Percentiles rank a stretch among this genome's conserved stretches.
Evolutionary conservation across 2,113 vertebrate genomes (phyloP).

Genomic region (Percopsis transmontana): DNA sequence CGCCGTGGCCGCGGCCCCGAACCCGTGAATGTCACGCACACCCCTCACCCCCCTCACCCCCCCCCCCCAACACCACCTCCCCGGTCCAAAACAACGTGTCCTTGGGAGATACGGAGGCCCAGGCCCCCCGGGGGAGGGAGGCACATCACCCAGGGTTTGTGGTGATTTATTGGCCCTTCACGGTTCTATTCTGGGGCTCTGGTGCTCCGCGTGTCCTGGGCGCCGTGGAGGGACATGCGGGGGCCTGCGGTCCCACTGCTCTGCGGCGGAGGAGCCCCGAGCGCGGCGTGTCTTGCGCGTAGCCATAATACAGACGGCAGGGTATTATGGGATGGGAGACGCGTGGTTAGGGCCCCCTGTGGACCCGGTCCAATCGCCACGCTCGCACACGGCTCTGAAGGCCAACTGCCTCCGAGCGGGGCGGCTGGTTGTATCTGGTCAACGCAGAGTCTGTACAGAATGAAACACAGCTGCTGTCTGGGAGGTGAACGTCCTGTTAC

Average conservation of each 20-base stretch:
- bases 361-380: constrained; percentile 15
- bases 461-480: too few relatives aligned
- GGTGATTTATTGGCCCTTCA: constrained; percentile 40
- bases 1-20: constrained; percentile 65
- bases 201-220: too few relatives aligned
- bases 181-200: constrained; percentile 23
- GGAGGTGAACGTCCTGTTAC: too few relatives aligned
- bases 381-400: neutral
- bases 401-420: neutral
- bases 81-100: neutral
- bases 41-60: constrained; percentile 40
- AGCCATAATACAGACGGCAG: constrained; percentile 44
- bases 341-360: constrained; percentile 39
- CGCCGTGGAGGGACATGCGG: constrained; percentile 42
- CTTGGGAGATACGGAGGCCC: constrained; percentile 33
- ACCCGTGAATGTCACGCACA: constrained; percentile 78
- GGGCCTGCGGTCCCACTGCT: constrained; percentile 28
- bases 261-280: constrained; percentile 35
- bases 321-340: constrained; percentile 36
- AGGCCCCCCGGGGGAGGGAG: constrained; percentile 12
- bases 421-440: too few relatives aligned
- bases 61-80: constrained; percentile 14
- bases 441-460: too few relatives aligned
- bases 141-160: constrained; percentile 32
- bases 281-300: constrained; percentile 23